Evolutionary conservation across 2,888 invertebrate species (phyloP).

Genomic region (Leptothorax acervorum): DNA sequence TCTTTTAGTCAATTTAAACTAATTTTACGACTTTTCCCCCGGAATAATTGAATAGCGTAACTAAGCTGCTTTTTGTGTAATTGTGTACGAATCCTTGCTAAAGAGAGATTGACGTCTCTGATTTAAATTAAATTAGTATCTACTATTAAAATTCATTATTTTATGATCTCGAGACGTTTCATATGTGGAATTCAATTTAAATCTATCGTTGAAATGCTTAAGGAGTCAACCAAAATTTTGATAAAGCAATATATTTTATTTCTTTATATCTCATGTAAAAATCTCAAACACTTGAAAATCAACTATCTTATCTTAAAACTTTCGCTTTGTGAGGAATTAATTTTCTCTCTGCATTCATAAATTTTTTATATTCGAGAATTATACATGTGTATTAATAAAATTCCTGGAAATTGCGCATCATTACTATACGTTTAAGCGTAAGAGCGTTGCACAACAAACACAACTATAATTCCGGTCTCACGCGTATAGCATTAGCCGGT

Average conservation of each 20-base stretch:
- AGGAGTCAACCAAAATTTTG: not conserved
- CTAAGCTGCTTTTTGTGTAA: not conserved
- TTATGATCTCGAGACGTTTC: not conserved
- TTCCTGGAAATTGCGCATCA: not conserved
- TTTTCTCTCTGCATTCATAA: not conserved
- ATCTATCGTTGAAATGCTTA: not conserved
- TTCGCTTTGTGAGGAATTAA: not conserved
- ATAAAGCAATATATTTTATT: not conserved
- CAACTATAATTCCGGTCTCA: slow-evolving; percentile 13
- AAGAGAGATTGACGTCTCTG: not conserved
- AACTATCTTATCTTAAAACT: not conserved
- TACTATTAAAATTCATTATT: not conserved
- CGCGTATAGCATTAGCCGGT: not conserved
- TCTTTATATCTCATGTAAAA: too few species aligned
- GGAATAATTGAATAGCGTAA: not conserved
- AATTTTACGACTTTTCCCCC: not conserved
- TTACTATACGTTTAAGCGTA: not conserved
- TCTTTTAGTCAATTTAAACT: not conserved
- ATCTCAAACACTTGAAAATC: not conserved
- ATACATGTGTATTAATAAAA: not conserved
- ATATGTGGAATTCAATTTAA: not conserved
- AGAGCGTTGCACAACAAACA: not conserved
- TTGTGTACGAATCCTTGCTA: not conserved
- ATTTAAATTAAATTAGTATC: not conserved
- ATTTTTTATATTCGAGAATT: not conserved